These are phyloP conservation scores for Fregata magnificens DNA, from an alignment of 2,113 vertebrate genomes.

Conservation along the genomic window DNA sequence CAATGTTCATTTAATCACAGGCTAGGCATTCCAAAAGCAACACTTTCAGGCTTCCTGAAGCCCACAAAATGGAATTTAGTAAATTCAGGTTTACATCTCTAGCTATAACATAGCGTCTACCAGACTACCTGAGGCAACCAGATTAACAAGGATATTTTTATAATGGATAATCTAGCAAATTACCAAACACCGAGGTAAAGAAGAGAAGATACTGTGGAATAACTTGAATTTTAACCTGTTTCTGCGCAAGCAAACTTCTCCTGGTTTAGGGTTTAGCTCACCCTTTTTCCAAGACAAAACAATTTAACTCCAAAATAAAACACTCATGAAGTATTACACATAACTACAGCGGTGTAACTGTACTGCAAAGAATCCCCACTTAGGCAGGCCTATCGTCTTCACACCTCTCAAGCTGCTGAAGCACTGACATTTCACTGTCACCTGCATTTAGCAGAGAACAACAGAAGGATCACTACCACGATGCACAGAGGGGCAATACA, in stretches of 20 bases:
- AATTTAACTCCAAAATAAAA: not conserved
- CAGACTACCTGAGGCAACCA: conserved; percentile 3
- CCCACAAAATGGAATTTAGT: not conserved
- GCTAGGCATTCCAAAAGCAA: conserved; percentile 1
- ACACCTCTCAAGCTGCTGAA: not conserved
- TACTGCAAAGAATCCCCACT: not conserved
- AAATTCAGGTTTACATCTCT: conserved; percentile 11
- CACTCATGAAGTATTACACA: not conserved
- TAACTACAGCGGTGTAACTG: not conserved
- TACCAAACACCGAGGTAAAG: not conserved
- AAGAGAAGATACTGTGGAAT: not conserved
- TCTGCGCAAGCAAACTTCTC: not conserved
- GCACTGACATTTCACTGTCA: not conserved
- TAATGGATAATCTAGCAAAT: not conserved
- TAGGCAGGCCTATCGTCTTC: not conserved
- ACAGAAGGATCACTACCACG: not conserved
- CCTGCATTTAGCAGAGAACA: not conserved
- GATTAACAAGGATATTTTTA: conserved; percentile 25
- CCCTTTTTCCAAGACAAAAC: too few relatives aligned
- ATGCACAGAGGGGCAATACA: not conserved
- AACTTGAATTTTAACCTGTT: not conserved
- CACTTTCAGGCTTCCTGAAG: not conserved
- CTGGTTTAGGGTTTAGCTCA: not conserved
- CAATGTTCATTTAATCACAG: not conserved
- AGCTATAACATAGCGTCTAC: not conserved